phyloP scores from a whole-genome alignment of 2,797 vertebrate species.

The Staurois parvus region DNA sequence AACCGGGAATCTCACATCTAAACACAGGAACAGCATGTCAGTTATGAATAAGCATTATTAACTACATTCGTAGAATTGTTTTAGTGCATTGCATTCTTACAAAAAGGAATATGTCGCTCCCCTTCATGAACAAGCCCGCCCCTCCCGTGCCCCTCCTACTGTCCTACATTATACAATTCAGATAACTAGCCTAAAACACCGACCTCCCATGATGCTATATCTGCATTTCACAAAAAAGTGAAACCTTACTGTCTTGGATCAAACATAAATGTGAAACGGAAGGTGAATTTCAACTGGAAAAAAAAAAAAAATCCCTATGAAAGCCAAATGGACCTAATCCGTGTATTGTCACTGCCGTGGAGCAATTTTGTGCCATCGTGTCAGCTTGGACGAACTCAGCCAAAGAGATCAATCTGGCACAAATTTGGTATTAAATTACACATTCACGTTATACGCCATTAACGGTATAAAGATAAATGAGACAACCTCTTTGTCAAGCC shows the following conservation, averaged over 20 bases:
- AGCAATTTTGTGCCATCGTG: conserved; percentile 48
- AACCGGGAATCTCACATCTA: conserved; percentile 75
- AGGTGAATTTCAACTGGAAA: conserved; percentile 50
- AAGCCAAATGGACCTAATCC: conserved; percentile 66
- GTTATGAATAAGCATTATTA: conserved; percentile 83
- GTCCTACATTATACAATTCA: conserved; percentile 76
- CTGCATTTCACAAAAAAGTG: conserved; percentile 67
- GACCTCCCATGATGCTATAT: conserved; percentile 73
- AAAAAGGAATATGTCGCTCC: conserved; percentile 74
- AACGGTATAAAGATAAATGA: conserved; percentile 71
- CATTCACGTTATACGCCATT: conserved; percentile 75
- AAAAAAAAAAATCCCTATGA: conserved; percentile 61
- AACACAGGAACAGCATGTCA: conserved; percentile 78
- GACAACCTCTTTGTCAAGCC: conserved; percentile 76
- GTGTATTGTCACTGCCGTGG: conserved; percentile 66
- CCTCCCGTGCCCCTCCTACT: conserved; percentile 64
- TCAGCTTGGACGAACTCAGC: conserved; percentile 63
- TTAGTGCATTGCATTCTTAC: conserved; percentile 88
- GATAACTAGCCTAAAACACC: conserved; percentile 74
- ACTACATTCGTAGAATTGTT: conserved; percentile 90
- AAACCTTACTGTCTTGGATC: conserved; percentile 66
- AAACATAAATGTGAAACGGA: conserved; percentile 59
- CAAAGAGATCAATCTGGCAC: conserved; percentile 70
- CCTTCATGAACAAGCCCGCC: conserved; percentile 46
- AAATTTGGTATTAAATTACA: conserved; percentile 81